A percentile compares a stretch with the other conserved stretches of the same genome.
Evolutionary conservation across 2,797 vertebrate species (phyloP).

Genomic region (Sebastes melanostomus): DNA sequence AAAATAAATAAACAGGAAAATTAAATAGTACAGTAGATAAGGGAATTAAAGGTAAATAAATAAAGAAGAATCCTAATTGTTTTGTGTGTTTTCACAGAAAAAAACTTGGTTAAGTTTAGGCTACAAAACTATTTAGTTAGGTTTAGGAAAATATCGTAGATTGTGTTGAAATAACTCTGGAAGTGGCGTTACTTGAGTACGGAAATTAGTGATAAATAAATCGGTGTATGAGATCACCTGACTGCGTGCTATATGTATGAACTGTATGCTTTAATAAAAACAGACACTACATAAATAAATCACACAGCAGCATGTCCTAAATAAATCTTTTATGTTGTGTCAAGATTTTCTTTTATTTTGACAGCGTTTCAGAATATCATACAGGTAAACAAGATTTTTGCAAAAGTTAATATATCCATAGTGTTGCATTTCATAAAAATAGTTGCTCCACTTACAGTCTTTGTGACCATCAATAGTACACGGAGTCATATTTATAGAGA

Average conservation of each 20-base stretch:
- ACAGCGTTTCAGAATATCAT: constrained; percentile 99
- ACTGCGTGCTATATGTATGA: background rate
- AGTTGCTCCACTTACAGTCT: constrained; percentile 98
- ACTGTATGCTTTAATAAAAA: background rate
- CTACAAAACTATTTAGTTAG: background rate
- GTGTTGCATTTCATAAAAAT: constrained; percentile 99
- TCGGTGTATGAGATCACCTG: no score
- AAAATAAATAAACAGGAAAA: no score
- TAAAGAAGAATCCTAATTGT: no score
- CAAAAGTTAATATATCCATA: constrained; percentile 99
- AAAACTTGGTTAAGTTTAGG: no score
- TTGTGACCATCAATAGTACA: constrained; percentile 98
- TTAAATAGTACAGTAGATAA: no score
- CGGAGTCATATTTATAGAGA: constrained; percentile 96
- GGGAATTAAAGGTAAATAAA: no score
- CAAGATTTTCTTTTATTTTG: constrained; percentile 90
- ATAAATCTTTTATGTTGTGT: constrained; percentile 69
- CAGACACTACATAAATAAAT: constrained; percentile 20
- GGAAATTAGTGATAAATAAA: no score
- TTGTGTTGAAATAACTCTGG: fast-evolving
- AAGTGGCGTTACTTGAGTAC: fast-evolving
- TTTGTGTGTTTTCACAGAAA: no score
- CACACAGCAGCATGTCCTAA: constrained; percentile 38
- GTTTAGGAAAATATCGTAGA: no score
- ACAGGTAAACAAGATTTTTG: constrained; percentile 99